These are phyloP conservation scores for Isoperla grammatica DNA, from an alignment of 2,888 invertebrate species.

Conservation along the genomic window DNA sequence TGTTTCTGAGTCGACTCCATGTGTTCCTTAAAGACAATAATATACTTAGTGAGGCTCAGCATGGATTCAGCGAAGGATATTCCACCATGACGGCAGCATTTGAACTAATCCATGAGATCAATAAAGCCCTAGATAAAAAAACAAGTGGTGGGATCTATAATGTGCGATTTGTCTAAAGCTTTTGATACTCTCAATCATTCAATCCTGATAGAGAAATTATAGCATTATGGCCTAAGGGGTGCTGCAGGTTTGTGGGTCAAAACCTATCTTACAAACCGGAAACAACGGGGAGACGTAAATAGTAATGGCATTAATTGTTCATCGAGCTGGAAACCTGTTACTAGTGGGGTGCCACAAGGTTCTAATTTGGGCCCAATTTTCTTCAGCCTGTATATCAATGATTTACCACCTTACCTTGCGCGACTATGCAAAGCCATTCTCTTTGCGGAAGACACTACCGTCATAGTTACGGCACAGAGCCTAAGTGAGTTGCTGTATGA, in stretches of 20 bases:
- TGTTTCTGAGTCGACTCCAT: constrained; percentile 1
- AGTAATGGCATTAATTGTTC: neutral
- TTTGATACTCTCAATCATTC: too few species aligned
- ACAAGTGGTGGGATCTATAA: neutral
- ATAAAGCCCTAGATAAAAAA: neutral
- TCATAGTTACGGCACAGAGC: too few species aligned
- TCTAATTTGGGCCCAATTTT: neutral
- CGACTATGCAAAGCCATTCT: neutral
- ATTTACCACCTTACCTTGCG: neutral
- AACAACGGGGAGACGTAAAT: neutral
- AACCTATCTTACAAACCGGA: neutral
- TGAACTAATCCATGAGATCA: too few species aligned
- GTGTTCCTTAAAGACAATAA: too few species aligned
- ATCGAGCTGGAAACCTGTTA: neutral
- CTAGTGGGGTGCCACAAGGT: constrained; percentile 1
- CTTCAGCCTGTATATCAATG: constrained; percentile 4
- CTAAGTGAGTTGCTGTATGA: neutral
- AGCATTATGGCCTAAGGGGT: neutral
- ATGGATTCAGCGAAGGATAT: neutral
- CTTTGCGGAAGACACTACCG: neutral
- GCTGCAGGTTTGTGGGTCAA: neutral
- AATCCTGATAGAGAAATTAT: too few species aligned
- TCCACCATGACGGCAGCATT: neutral
- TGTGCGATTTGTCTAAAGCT: too few species aligned
- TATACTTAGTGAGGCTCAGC: neutral